A percentile compares a stretch with the other conserved stretches of the same genome.
These are phyloP conservation scores for Nematostella vectensis DNA, from an alignment of 92 coral and sea anemone species.

Conservation along the genomic window DNA sequence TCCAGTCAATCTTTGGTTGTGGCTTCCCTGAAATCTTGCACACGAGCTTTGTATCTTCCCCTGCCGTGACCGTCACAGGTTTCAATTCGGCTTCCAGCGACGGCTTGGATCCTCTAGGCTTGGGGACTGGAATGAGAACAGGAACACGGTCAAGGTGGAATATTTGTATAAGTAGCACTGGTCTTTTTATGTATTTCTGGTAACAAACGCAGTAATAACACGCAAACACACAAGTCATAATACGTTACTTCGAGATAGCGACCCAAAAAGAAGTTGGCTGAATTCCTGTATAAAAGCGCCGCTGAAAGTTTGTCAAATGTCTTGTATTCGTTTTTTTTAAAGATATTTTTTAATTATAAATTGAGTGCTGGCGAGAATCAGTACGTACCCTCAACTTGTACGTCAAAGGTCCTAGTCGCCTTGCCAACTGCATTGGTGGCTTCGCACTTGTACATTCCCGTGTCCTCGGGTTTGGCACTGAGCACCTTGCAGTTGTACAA, in stretches of 20 bases:
- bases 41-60: slow-evolving; percentile 39
- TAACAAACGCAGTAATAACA: not conserved
- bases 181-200: too few relatives aligned
- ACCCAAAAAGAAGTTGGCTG: too few relatives aligned
- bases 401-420: slow-evolving; percentile 41
- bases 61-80: slow-evolving; percentile 52
- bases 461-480: slow-evolving; percentile 39
- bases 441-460: slow-evolving; percentile 52
- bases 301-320: too few relatives aligned
- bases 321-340: too few relatives aligned
- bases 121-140: slow-evolving; percentile 36
- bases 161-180: too few relatives aligned
- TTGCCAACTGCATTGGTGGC: slow-evolving; percentile 40
- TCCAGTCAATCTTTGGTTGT: slow-evolving; percentile 70
- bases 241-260: too few relatives aligned
- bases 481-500: slow-evolving; percentile 28
- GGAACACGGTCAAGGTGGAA: not conserved
- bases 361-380: too few relatives aligned
- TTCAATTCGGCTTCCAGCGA: slow-evolving; percentile 30
- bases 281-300: too few relatives aligned
- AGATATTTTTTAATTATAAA: too few relatives aligned
- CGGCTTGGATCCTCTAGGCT: slow-evolving; percentile 49
- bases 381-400: slow-evolving; percentile 35
- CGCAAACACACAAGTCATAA: too few relatives aligned
- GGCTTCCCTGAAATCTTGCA: slow-evolving; percentile 63